Evolutionary conservation across 2,888 invertebrate species (phyloP).

Genomic region (Coremacera marginata): DNA sequence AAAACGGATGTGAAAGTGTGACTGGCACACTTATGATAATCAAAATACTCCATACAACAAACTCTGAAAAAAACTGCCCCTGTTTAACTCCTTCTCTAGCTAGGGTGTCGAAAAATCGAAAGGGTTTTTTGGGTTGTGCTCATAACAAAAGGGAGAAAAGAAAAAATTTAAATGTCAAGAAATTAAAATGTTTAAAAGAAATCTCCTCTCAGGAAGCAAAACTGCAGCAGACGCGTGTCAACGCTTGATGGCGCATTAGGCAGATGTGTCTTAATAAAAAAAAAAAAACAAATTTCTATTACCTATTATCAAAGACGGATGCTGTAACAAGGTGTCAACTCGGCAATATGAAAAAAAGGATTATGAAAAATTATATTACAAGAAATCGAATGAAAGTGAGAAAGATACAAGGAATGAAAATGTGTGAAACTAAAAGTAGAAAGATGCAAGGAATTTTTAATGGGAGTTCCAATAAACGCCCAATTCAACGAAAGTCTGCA

Average conservation of each 20-base stretch:
- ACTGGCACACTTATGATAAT: constrained; percentile 34
- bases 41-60: neutral
- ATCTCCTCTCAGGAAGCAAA: neutral
- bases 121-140: neutral
- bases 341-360: constrained; percentile 17
- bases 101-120: constrained; percentile 15
- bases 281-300: neutral
- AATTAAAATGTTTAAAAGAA: constrained; percentile 10
- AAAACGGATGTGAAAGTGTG: constrained; percentile 34
- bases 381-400: neutral
- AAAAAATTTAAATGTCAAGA: constrained; percentile 33
- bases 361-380: neutral
- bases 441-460: no score
- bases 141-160: neutral
- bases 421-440: neutral
- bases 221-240: constrained; percentile 15
- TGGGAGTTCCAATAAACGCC: no score
- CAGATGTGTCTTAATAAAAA: neutral
- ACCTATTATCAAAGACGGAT: neutral
- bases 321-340: constrained; percentile 27
- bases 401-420: neutral
- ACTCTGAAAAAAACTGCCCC: neutral
- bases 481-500: no score
- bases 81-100: neutral
- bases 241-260: neutral